phyloP scores from a whole-genome alignment of 2,113 vertebrate species.

The Charadrius vociferus region DNA sequence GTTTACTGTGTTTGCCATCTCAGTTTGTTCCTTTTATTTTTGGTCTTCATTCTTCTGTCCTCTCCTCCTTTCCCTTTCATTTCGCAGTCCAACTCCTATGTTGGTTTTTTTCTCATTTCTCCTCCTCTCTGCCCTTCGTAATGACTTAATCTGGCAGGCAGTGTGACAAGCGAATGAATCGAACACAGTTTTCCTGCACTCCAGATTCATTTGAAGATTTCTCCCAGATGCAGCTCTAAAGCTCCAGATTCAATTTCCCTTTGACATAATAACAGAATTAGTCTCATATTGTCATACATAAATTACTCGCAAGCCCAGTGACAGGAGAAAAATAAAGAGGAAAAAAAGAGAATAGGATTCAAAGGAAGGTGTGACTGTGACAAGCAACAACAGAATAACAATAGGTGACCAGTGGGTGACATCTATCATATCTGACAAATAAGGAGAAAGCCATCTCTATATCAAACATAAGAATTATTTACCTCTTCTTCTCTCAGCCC shows the following conservation, averaged over 20 bases:
- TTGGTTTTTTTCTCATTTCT: slow-evolving; percentile 17
- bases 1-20: neutral
- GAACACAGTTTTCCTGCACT: slow-evolving; percentile 53
- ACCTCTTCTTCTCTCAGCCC: slow-evolving; percentile 17
- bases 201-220: slow-evolving; percentile 73
- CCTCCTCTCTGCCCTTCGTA: slow-evolving; percentile 62
- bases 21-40: neutral
- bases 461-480: slow-evolving; percentile 53
- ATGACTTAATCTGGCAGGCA: slow-evolving; percentile 74
- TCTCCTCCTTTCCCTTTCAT: neutral
- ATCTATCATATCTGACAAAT: slow-evolving; percentile 70
- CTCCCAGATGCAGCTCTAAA: slow-evolving; percentile 70
- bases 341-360: slow-evolving; percentile 22
- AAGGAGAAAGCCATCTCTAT: slow-evolving; percentile 46
- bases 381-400: slow-evolving; percentile 61
- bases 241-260: slow-evolving; percentile 78
- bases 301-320: slow-evolving; percentile 68
- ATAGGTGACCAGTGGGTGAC: slow-evolving; percentile 46
- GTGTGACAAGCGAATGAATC: slow-evolving; percentile 66
- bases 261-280: slow-evolving; percentile 79
- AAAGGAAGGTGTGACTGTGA: slow-evolving; percentile 53
- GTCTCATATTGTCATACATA: slow-evolving; percentile 76
- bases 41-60: neutral
- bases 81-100: slow-evolving; percentile 14
- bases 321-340: slow-evolving; percentile 45